phyloP scores from a whole-genome alignment of 2,113 vertebrate genomes.

The Chlorodrepanis virens region DNA sequence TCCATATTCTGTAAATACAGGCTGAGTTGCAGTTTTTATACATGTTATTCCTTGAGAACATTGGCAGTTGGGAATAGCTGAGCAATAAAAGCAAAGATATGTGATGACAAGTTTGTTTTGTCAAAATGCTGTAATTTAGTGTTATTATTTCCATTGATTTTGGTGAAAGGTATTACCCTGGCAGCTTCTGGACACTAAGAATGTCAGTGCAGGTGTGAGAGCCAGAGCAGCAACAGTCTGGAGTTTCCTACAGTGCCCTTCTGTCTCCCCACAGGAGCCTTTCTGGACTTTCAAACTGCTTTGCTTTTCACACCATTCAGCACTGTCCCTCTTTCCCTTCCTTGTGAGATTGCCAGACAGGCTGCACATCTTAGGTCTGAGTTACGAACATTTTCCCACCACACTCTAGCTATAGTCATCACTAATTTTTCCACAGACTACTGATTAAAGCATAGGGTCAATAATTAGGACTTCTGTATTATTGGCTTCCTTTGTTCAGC shows the following conservation, averaged over 20 bases:
- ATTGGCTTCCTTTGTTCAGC: not conserved
- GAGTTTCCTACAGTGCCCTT: not conserved
- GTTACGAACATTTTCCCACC: not conserved
- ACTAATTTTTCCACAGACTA: not conserved
- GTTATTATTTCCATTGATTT: not conserved
- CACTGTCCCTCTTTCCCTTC: not conserved
- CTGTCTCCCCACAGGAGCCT: not conserved
- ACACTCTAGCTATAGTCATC: not conserved
- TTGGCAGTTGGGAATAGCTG: not conserved
- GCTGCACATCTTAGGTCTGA: not conserved
- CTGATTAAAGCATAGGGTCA: not conserved
- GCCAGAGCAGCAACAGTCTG: not conserved
- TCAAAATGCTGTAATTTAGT: not conserved
- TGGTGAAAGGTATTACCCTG: not conserved
- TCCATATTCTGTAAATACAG: not conserved
- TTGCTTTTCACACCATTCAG: not conserved
- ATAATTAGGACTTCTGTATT: not conserved
- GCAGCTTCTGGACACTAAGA: not conserved
- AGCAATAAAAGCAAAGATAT: not conserved
- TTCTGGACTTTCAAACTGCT: not conserved
- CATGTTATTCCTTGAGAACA: not conserved
- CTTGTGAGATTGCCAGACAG: not conserved
- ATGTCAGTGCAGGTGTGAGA: not conserved
- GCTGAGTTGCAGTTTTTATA: not conserved
- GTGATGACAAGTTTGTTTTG: not conserved